phyloP scores from a whole-genome alignment of 1,140 invertebrate species.

The Idris sp. region DNA sequence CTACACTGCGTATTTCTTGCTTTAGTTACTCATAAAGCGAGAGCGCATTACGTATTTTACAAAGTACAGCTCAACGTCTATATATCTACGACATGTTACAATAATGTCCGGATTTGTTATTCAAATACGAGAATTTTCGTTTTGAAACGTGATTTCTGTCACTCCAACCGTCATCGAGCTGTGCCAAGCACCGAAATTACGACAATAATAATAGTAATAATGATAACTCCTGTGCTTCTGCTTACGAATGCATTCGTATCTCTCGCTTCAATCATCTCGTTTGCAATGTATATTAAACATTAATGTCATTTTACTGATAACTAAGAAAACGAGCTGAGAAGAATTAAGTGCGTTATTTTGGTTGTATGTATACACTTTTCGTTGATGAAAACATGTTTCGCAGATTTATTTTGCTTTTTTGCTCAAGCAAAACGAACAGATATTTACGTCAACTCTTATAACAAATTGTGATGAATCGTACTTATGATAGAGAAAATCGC shows the following conservation, averaged over 20 bases:
- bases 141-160: slow-evolving; percentile 59
- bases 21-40: slow-evolving; percentile 31
- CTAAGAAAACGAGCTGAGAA: too few species aligned
- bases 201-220: slow-evolving; percentile 57
- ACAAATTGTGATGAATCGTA: too few species aligned
- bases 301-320: slow-evolving; percentile 32
- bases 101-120: slow-evolving; percentile 60
- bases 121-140: slow-evolving; percentile 57
- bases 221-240: too few species aligned
- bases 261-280: slow-evolving; percentile 47
- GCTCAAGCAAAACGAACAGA: too few species aligned
- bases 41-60: slow-evolving; percentile 38
- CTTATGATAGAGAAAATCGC: slow-evolving; percentile 20
- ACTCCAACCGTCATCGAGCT: slow-evolving; percentile 55
- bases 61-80: slow-evolving; percentile 28
- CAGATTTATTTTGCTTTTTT: too few species aligned
- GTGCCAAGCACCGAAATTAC: slow-evolving; percentile 48
- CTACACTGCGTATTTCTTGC: slow-evolving; percentile 8
- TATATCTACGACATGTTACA: slow-evolving; percentile 44
- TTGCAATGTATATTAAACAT: slow-evolving; percentile 40
- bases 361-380: too few species aligned
- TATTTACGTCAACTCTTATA: too few species aligned
- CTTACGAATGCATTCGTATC: slow-evolving; percentile 22
- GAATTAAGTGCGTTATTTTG: too few species aligned
- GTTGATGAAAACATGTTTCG: too few species aligned